Evolutionary conservation across 2,888 invertebrate species (phyloP).

Genomic region (Hesperia comma): DNA sequence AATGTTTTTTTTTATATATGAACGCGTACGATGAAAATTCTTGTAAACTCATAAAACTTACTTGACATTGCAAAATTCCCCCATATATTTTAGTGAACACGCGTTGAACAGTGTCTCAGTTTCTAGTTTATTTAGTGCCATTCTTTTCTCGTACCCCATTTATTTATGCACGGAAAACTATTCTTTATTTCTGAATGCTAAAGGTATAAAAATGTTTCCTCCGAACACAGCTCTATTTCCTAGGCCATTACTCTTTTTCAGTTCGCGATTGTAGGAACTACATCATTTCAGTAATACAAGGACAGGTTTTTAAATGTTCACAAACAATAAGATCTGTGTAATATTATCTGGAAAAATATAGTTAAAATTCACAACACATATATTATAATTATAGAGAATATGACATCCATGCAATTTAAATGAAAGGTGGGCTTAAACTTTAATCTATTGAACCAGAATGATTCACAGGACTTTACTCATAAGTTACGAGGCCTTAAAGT

Average conservation of each 20-base stretch:
- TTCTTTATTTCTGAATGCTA: conserved; percentile 44
- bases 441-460: no score
- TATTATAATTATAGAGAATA: no score
- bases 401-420: no score
- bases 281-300: conserved; percentile 1
- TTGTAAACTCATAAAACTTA: conserved; percentile 34
- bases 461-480: no score
- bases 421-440: no score
- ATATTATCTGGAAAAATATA: no score
- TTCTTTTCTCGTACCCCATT: conserved; percentile 38
- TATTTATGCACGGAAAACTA: conserved; percentile 43
- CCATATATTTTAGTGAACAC: conserved; percentile 49
- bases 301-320: neutral
- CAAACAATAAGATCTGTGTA: no score
- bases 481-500: no score
- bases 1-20: conserved; percentile 12
- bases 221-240: conserved; percentile 42
- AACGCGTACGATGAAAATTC: conserved; percentile 22
- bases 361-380: no score
- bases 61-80: conserved; percentile 44
- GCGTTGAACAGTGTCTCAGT: conserved; percentile 50
- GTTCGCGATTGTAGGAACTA: conserved; percentile 35
- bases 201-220: conserved; percentile 46
- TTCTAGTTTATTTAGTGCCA: conserved; percentile 54
- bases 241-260: conserved; percentile 53